Base-by-base conservation (phyloP, 2,797 vertebrate genomes). In the Sylvia borin region DNA sequence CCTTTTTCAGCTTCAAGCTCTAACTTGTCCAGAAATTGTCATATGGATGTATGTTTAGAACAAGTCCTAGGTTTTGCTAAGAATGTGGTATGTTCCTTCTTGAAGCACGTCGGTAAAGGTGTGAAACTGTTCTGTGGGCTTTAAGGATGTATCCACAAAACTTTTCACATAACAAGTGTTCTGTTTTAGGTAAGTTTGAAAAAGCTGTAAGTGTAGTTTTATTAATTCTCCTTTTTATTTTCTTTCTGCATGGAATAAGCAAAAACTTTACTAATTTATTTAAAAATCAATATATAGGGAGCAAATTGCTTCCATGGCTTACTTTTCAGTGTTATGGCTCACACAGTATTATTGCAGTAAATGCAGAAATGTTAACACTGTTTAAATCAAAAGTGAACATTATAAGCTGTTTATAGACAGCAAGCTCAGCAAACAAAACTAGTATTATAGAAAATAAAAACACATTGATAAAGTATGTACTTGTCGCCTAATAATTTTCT, bases 211-310 rank as follows among this genome's bases (percentile, higher is more conserved):
- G 7, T 64, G 51, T n/a, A 71, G 36, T 36, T 92, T 91, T 88
- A 83, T 90, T 90, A 96, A 96, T 92, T 83, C 40, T 84, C 50
- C 31, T 62, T 95, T 93, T 85, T 36, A 8, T 60, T 74, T 71
- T 7, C 58, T 91, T 50, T 90, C 88, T 91, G 32, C 26, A 40
- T 70, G 50, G 61, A 76, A 90, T 82, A 95, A 81, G 32, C 68
- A 95, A 12, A 87, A 95, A 84, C 24, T 76, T 96, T 90, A 68
- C 75, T 95, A 91, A 97, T 94, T 95, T 96, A 88, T 96, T 96
- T 97, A 82, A 96, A 97, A 97, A 96, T 96, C 95, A 91, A 90
- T 97, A 95, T 96, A 90, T 31, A 92, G 90, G 84, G 55, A 88
- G 25, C 57, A 97, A 96, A 95, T 95, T 96, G 86, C 83, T 97